phyloP scores from a whole-genome alignment of 2,888 invertebrate species.

The Maniola hyperantus region DNA sequence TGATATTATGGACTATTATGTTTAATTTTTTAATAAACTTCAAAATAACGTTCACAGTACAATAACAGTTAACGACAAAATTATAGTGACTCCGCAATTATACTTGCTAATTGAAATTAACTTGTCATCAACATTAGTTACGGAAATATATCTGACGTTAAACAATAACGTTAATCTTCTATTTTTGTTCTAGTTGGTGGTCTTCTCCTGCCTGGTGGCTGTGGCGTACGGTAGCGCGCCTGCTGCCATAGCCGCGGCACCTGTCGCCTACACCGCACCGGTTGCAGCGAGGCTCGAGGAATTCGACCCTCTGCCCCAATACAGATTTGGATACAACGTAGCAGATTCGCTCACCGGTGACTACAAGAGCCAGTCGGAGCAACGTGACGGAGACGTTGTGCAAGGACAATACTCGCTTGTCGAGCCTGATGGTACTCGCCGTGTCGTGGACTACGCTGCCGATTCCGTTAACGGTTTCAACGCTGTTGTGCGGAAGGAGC shows the following conservation, averaged over 20 bases:
- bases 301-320: constrained; percentile 83
- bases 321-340: constrained; percentile 75
- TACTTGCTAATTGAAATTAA: background rate
- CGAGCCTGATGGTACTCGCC: constrained; percentile 71
- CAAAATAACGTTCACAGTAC: background rate
- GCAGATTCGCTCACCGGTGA: constrained; percentile 74
- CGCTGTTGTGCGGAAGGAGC: constrained; percentile 71
- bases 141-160: background rate
- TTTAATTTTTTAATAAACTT: background rate
- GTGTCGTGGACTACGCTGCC: constrained; percentile 69
- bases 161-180: background rate
- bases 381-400: constrained; percentile 81
- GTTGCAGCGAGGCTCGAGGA: constrained; percentile 66
- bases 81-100: background rate
- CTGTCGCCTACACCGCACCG: constrained; percentile 54
- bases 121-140: background rate
- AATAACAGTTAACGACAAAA: background rate
- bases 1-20: background rate
- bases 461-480: constrained; percentile 73
- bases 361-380: constrained; percentile 75
- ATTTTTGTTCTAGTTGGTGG: constrained; percentile 63
- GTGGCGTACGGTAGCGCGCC: constrained; percentile 64
- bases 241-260: constrained; percentile 56
- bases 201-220: constrained; percentile 70
- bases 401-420: constrained; percentile 71